Conservation (phyloP, 2,797 vertebrate genomes). For the Lateolabrax maculatus region DNA sequence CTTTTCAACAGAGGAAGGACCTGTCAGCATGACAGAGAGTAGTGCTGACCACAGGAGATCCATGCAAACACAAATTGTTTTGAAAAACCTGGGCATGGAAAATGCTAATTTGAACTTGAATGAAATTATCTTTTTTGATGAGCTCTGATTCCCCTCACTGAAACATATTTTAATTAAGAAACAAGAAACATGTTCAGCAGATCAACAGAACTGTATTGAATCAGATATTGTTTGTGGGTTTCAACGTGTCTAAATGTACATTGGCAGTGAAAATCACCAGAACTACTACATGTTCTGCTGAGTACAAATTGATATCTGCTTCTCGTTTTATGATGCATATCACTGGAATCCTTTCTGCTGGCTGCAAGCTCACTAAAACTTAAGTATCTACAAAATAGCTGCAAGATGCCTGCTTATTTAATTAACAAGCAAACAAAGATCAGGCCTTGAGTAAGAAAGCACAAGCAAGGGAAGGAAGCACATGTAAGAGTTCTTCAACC, state of each 20-base stretch:
- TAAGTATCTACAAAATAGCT: conserved; percentile 7
- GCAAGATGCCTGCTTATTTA: conserved; percentile 10
- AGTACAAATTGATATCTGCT: conserved; percentile 25
- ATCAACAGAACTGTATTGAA: neutral
- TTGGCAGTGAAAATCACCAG: conserved; percentile 1
- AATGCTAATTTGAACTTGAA: neutral
- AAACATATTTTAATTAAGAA: neutral
- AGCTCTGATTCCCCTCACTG: neutral
- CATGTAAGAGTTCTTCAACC: neutral
- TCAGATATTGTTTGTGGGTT: neutral
- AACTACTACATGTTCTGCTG: conserved; percentile 1
- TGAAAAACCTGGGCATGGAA: neutral
- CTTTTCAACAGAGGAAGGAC: conserved; percentile 21
- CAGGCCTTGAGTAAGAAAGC: neutral
- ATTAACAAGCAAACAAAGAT: conserved; percentile 11
- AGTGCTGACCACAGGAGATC: neutral
- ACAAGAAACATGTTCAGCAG: neutral
- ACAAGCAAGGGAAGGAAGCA: neutral
- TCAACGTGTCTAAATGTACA: conserved; percentile 5
- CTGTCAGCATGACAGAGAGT: conserved; percentile 19
- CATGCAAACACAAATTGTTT: neutral
- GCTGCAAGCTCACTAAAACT: conserved; percentile 24
- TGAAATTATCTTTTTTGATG: neutral
- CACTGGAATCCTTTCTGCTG: conserved; percentile 1
- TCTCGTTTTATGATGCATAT: conserved; percentile 39